Percentiles rank a stretch among this genome's conserved stretches.
phyloP scores from a whole-genome alignment of 2,888 invertebrate genomes.

The Melangyna quadrimaculata region DNA sequence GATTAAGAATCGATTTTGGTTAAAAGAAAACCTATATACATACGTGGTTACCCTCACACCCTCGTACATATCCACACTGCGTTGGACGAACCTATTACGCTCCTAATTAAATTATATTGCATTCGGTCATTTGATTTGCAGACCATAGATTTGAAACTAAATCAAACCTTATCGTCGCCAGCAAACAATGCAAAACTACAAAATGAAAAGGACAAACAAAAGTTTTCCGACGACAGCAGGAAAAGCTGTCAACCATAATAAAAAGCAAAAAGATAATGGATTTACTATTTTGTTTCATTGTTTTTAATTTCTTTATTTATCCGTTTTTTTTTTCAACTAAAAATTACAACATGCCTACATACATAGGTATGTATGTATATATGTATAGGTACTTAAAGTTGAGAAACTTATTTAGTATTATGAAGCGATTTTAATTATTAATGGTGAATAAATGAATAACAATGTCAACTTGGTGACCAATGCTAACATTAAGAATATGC shows the following conservation, averaged over 20 bases:
- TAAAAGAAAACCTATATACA: no score
- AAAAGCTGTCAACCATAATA: slow-evolving; percentile 17
- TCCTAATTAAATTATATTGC: slow-evolving; percentile 55
- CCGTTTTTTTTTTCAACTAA: not conserved
- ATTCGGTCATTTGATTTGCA: slow-evolving; percentile 9
- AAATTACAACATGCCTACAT: no score
- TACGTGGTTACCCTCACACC: not conserved
- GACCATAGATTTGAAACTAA: slow-evolving; percentile 38
- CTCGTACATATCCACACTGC: not conserved
- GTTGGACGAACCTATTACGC: not conserved
- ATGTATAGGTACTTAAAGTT: no score
- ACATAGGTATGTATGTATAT: no score
- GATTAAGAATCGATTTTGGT: slow-evolving; percentile 8
- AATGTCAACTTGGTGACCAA: no score
- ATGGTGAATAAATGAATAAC: no score
- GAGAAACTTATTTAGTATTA: no score
- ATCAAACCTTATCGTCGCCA: slow-evolving; percentile 23
- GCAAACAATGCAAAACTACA: not conserved
- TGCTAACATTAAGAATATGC: no score
- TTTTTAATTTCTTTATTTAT: not conserved
- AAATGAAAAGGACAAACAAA: not conserved
- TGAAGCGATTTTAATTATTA: no score
- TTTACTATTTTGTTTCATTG: not conserved
- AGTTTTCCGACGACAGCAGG: not conserved
- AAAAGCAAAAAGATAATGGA: not conserved